These are phyloP conservation scores for Meloe dianella DNA, from an alignment of 2,888 invertebrate genomes.

Conservation along the genomic window DNA sequence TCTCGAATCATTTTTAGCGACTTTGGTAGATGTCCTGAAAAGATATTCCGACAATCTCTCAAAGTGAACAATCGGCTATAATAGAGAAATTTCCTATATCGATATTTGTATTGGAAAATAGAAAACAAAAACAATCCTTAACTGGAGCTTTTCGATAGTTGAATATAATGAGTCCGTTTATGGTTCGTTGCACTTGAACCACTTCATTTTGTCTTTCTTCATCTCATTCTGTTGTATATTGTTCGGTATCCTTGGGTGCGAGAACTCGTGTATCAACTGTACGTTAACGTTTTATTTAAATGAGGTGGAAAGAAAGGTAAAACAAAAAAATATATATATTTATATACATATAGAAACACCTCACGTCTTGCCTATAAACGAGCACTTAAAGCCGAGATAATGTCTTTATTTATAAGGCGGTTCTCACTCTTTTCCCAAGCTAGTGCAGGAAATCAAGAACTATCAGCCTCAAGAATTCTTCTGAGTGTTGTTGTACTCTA, in stretches of 20 bases:
- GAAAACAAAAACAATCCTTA: neutral
- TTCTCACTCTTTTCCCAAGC: conserved; percentile 22
- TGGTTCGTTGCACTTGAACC: conserved; percentile 10
- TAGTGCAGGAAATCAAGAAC: conserved; percentile 32
- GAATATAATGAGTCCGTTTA: neutral
- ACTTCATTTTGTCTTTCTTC: neutral
- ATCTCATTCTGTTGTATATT: neutral
- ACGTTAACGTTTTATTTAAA: conserved; percentile 31
- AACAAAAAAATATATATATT: conserved; percentile 18
- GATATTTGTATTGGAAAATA: too few species aligned
- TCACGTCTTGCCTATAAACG: conserved; percentile 41
- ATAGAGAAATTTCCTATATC: too few species aligned
- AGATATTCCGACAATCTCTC: neutral
- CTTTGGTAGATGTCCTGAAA: neutral
- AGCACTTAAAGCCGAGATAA: conserved; percentile 38
- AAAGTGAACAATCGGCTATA: too few species aligned
- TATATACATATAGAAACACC: conserved; percentile 39
- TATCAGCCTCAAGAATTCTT: conserved; percentile 22
- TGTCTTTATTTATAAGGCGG: conserved; percentile 41
- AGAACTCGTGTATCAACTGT: conserved; percentile 38
- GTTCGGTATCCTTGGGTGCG: conserved; percentile 18
- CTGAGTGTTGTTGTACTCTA: neutral
- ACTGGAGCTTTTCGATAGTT: neutral
- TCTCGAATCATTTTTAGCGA: neutral
- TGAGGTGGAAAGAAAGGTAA: conserved; percentile 28